Evolutionary conservation across 2,113 vertebrate genomes (phyloP), one percentile per base, ranked within the genome.

Genomic region (Riparia riparia): DNA sequence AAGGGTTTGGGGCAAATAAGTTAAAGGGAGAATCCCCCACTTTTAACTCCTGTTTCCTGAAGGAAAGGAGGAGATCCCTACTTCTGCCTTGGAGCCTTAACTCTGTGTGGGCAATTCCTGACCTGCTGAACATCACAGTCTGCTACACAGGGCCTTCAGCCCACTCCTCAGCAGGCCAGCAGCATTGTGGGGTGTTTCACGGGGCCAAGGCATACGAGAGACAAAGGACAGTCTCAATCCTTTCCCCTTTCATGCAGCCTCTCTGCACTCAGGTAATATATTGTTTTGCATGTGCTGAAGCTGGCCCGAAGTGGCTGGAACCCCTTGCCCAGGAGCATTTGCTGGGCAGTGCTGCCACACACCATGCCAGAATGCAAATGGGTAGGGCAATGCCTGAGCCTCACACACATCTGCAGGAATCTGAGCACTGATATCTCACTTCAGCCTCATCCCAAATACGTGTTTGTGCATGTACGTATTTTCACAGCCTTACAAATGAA

Each of bases 401-500:
- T 82, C 13, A 2, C 6, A 5, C 22, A 17, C 0, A 1, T 47
- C 22, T 65, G 54, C 8, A 68, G 51, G 22, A 80, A 86, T 49
- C 66, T n/a, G 47, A 91, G 82, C 26, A 8, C 21, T 51, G 44
- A 31, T 3, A 22, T 56, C 74, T 91, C 82, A 45, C 63, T 74
- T 93, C 54, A 76, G 39, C 72, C 39, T 91, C 64, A 86, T 82
- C 82, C 50, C 0, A 0, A 70, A 57, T 17, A 53, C 7, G 58
- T 70, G 76, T 44, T 92, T 72, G 34, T n/a, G 72, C 47, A 73
- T 0, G 0, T 28, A 22, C 28, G 10, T 31, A 18, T 68, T 92
- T 91, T 95, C 90, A 92, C 85, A 94, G 87, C 25, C 71, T 83
- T 60, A 47, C 49, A 74, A 91, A 53, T 12, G 5, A 71, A 57